phyloP scores from a whole-genome alignment of 2,113 vertebrate species.

The Camarhynchus parvulus region DNA sequence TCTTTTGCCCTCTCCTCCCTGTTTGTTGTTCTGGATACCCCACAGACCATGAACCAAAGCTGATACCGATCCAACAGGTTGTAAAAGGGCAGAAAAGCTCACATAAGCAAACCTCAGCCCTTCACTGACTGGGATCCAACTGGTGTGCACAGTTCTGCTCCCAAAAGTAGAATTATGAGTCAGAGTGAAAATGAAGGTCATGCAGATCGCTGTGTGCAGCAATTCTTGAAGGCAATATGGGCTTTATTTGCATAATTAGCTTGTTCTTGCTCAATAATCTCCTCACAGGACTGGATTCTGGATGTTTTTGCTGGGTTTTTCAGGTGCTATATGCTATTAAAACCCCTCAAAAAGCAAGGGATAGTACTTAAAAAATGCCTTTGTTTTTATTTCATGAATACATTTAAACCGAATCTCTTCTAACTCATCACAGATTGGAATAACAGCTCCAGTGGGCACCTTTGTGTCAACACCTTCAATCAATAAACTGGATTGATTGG shows the following conservation, averaged over 20 bases:
- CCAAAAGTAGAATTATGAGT: neutral
- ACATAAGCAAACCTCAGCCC: neutral
- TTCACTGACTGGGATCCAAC: neutral
- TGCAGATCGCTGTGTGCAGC: rapidly evolving
- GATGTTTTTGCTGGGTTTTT: neutral
- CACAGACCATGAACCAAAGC: neutral
- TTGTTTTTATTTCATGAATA: neutral
- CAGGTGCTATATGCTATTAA: neutral
- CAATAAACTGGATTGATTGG: neutral
- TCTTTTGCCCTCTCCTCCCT: neutral
- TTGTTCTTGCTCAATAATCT: neutral
- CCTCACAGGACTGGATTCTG: neutral
- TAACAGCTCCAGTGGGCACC: neutral
- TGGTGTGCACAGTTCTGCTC: neutral
- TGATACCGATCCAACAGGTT: neutral
- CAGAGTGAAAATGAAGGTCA: neutral
- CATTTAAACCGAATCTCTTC: neutral
- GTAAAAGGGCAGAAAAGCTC: neutral
- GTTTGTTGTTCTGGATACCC: neutral
- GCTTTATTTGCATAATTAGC: neutral
- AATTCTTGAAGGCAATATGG: neutral
- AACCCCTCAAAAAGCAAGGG: neutral
- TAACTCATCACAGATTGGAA: neutral
- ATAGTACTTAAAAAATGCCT: neutral
- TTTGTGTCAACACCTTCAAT: neutral